Conservation (phyloP, 2,888 invertebrate species). For the Tribolium freemani region DNA sequence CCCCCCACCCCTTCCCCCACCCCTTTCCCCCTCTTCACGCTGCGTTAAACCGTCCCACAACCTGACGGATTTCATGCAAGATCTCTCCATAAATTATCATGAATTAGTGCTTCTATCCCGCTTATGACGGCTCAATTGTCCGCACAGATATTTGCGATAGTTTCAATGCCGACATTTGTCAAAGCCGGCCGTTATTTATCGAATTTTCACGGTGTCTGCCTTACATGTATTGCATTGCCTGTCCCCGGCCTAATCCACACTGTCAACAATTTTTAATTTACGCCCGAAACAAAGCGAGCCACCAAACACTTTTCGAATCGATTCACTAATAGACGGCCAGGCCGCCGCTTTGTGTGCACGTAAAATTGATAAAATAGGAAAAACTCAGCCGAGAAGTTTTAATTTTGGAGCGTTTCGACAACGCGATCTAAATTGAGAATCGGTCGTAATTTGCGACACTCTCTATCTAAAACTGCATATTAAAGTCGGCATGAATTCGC, state of each 20-base stretch:
- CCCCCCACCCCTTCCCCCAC: not conserved
- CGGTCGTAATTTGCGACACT: constrained; percentile 28
- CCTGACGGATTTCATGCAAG: constrained; percentile 23
- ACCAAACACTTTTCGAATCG: not conserved
- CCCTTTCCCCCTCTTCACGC: not conserved
- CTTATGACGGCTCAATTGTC: constrained; percentile 56
- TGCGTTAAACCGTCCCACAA: not conserved
- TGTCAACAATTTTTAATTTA: constrained; percentile 29
- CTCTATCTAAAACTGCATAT: constrained; percentile 44
- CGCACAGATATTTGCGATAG: constrained; percentile 43
- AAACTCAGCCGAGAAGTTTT: too few species aligned
- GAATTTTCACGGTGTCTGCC: constrained; percentile 28
- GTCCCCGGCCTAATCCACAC: not conserved
- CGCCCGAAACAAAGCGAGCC: not conserved
- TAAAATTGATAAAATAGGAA: not conserved
- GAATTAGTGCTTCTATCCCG: constrained; percentile 42
- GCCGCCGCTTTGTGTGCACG: not conserved
- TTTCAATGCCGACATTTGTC: constrained; percentile 37
- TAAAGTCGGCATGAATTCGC: constrained; percentile 45
- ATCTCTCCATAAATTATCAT: constrained; percentile 52
- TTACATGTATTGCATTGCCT: constrained; percentile 13
- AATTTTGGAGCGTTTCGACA: too few species aligned
- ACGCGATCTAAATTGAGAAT: constrained; percentile 11
- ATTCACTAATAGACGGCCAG: not conserved
- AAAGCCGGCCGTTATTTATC: constrained; percentile 22